A percentile compares a stretch with the other conserved stretches of the same genome.
These are phyloP conservation scores for Podocnemis expansa DNA, from an alignment of 2,113 vertebrate genomes.

Conservation along the genomic window DNA sequence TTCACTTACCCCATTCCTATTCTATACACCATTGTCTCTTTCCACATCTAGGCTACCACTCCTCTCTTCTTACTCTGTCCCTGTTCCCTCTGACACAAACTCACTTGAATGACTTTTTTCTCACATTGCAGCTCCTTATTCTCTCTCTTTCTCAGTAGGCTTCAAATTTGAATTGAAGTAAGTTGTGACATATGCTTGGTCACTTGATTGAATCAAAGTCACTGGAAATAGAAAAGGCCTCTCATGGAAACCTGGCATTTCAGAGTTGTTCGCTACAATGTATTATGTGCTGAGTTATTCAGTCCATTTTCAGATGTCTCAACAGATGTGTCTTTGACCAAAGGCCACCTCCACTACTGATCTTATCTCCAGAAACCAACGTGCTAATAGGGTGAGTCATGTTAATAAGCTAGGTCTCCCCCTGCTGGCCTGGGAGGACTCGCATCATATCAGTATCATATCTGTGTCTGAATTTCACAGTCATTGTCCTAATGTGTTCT, in stretches of 20 bases:
- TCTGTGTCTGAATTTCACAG: neutral
- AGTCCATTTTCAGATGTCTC: neutral
- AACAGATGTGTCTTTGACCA: neutral
- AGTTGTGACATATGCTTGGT: neutral
- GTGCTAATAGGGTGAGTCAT: neutral
- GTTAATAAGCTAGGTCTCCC: neutral
- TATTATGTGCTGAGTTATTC: neutral
- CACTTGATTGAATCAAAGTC: neutral
- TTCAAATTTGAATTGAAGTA: neutral
- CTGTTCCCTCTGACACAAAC: neutral
- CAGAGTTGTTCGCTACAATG: neutral
- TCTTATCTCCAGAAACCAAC: neutral
- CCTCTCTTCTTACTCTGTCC: neutral
- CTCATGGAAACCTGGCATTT: neutral
- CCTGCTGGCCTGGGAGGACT: neutral
- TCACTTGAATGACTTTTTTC: neutral
- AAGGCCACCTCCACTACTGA: neutral
- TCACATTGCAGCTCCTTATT: neutral
- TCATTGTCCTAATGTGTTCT: neutral
- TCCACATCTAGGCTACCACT: neutral
- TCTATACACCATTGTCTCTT: neutral
- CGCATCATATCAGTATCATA: neutral
- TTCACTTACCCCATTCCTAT: too few species aligned
- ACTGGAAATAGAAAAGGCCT: neutral
- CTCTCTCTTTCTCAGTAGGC: neutral